These are phyloP conservation scores for Calameuta pallipes DNA, from an alignment of 2,888 invertebrate species.

Conservation along the genomic window DNA sequence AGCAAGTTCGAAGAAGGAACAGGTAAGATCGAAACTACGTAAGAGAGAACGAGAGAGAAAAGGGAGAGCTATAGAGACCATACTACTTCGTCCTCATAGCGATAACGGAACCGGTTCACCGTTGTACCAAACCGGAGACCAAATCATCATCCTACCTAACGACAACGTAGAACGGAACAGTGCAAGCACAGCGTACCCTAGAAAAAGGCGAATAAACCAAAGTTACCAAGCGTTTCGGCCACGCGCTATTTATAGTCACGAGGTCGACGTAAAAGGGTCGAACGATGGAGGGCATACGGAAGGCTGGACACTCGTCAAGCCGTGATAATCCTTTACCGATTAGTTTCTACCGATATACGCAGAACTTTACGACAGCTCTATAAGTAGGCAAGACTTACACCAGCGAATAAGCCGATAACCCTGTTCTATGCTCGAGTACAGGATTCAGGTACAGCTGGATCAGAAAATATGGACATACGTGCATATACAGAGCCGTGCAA, in stretches of 20 bases:
- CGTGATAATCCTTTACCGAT: slow-evolving; percentile 57
- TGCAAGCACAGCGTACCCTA: not conserved
- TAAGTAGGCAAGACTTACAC: slow-evolving; percentile 35
- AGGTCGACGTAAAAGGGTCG: not conserved
- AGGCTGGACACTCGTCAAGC: slow-evolving; percentile 54
- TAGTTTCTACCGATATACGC: slow-evolving; percentile 50
- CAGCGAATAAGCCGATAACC: not conserved
- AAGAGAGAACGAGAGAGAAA: not conserved
- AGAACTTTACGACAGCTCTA: slow-evolving; percentile 38
- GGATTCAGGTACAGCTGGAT: not conserved
- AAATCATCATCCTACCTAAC: not conserved
- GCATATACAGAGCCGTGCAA: not conserved
- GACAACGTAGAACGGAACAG: not conserved
- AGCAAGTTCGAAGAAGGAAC: not conserved
- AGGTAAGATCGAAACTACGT: not conserved
- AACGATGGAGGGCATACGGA: slow-evolving; percentile 31
- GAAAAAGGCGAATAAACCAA: not conserved
- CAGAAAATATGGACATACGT: not conserved
- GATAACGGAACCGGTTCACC: slow-evolving; percentile 11
- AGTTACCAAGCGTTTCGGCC: slow-evolving; percentile 1
- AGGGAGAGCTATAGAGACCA: not conserved
- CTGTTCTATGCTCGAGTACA: not conserved
- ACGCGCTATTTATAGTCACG: slow-evolving; percentile 3
- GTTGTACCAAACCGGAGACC: slow-evolving; percentile 2
- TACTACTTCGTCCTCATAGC: not conserved